These are phyloP conservation scores for Iselma pallidipennis DNA, from an alignment of 2,888 invertebrate species.

Conservation along the genomic window DNA sequence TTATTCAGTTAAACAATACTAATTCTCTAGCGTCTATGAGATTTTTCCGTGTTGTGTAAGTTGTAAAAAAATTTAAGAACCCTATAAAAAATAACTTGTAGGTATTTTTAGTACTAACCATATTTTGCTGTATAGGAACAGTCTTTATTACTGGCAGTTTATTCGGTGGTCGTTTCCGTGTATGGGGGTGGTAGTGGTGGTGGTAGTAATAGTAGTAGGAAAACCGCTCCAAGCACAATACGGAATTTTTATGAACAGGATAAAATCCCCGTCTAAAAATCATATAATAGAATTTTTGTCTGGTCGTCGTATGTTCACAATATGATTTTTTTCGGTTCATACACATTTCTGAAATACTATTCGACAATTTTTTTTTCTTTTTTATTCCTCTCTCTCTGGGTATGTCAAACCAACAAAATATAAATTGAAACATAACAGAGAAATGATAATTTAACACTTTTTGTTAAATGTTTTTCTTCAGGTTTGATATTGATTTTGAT, in stretches of 20 bases:
- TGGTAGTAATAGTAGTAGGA: slow-evolving; percentile 37
- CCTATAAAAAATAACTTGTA: slow-evolving; percentile 28
- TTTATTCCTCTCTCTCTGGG: background rate
- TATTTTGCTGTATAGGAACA: slow-evolving; percentile 30
- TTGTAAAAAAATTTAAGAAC: slow-evolving; percentile 15
- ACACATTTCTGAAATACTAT: slow-evolving; percentile 6
- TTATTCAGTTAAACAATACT: too few relatives aligned
- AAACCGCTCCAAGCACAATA: slow-evolving; percentile 39
- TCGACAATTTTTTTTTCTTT: background rate
- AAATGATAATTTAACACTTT: too few relatives aligned
- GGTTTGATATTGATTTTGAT: background rate
- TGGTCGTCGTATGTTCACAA: slow-evolving; percentile 26
- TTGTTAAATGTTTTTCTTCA: too few relatives aligned
- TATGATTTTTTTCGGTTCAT: slow-evolving; percentile 32
- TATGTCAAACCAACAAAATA: background rate
- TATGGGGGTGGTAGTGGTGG: background rate
- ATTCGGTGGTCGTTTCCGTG: slow-evolving; percentile 34
- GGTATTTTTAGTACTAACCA: slow-evolving; percentile 28
- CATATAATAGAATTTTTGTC: slow-evolving; percentile 42
- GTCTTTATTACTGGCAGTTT: slow-evolving; percentile 42
- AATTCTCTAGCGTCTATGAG: too few relatives aligned
- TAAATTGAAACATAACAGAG: background rate
- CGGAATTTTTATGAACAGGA: slow-evolving; percentile 45
- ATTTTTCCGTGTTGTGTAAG: background rate
- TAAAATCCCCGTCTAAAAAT: slow-evolving; percentile 41